A percentile compares a stretch with the other conserved stretches of the same genome.
phyloP scores from a whole-genome alignment of 1,140 invertebrate genomes.

The Harlomillsia oculata region DNA sequence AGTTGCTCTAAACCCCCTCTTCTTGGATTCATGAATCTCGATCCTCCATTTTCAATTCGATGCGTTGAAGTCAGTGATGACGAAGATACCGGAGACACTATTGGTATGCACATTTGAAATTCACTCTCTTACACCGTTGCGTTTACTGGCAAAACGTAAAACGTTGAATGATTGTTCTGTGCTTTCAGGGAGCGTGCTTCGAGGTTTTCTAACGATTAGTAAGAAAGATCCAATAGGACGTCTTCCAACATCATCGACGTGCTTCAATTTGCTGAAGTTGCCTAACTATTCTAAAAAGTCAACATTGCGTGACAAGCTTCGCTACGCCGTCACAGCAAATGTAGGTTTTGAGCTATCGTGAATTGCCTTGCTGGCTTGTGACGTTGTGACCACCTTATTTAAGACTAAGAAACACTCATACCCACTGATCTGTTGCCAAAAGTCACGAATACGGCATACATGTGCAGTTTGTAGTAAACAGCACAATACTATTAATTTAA shows the following conservation, averaged over 20 bases:
- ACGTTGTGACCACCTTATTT: too few relatives aligned
- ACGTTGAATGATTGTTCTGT: too few relatives aligned
- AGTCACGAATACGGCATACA: too few relatives aligned
- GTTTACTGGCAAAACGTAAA: too few relatives aligned
- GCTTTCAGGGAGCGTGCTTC: slow-evolving; percentile 72
- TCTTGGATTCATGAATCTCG: slow-evolving; percentile 90
- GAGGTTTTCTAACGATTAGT: slow-evolving; percentile 94
- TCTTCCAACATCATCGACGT: slow-evolving; percentile 95
- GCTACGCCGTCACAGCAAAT: slow-evolving; percentile 94
- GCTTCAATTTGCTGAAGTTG: slow-evolving; percentile 96
- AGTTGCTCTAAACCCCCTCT: slow-evolving; percentile 97
- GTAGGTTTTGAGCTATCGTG: slow-evolving; percentile 97
- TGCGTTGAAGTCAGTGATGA: slow-evolving; percentile 98
- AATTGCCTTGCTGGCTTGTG: slow-evolving; percentile 36
- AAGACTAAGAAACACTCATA: too few relatives aligned
- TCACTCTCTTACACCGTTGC: too few relatives aligned
- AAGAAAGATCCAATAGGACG: slow-evolving; percentile 91
- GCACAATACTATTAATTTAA: too few relatives aligned
- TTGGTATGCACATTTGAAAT: slow-evolving; percentile 50
- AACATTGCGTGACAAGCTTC: slow-evolving; percentile 86
- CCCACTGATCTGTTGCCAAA: too few relatives aligned
- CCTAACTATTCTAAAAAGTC: slow-evolving; percentile 97
- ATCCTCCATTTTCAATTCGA: slow-evolving; percentile 97
- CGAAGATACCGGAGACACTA: slow-evolving; percentile 93
- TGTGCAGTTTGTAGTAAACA: too few relatives aligned